Evolutionary conservation across 2,888 invertebrate genomes (phyloP).

Genomic region (Pristionchus maxplancki): DNA sequence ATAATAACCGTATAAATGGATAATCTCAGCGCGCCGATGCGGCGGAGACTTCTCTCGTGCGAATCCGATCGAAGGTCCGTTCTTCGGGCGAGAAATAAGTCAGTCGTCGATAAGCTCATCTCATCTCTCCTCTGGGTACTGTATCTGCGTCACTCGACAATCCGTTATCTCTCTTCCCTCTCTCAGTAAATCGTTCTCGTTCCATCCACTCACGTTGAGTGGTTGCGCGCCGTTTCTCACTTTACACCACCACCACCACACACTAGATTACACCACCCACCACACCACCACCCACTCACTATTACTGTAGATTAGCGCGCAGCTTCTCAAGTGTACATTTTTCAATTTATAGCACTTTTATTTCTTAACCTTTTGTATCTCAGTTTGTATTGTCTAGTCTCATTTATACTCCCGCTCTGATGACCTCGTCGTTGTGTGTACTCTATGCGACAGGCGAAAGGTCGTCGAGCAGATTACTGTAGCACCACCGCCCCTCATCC

Average conservation of each 20-base stretch:
- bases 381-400: conserved; percentile 8
- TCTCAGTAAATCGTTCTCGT: conserved; percentile 42
- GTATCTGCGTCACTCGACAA: conserved; percentile 37
- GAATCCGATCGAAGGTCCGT: conserved; percentile 76
- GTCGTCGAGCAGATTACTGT: conserved; percentile 8
- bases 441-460: conserved; percentile 24
- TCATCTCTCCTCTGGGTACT: conserved; percentile 43
- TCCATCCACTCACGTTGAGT: conserved; percentile 38
- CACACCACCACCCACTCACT: conserved; percentile 47
- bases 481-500: conserved; percentile 5
- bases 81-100: conserved; percentile 45
- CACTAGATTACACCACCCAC: conserved; percentile 39
- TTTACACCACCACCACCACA: conserved; percentile 48
- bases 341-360: conserved; percentile 42
- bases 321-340: conserved; percentile 34
- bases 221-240: conserved; percentile 45
- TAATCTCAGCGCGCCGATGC: conserved; percentile 78
- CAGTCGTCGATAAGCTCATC: background rate
- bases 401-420: background rate
- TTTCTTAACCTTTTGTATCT: background rate
- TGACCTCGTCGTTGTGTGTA: background rate
- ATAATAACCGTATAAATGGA: too few species aligned
- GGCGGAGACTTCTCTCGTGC: conserved; percentile 79
- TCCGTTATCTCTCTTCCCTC: background rate
- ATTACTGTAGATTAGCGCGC: conserved; percentile 39